A percentile compares a stretch with the other conserved stretches of the same genome.
Conservation (phyloP, 1,140 invertebrate genomes). For the Lepidurus arcticus region DNA sequence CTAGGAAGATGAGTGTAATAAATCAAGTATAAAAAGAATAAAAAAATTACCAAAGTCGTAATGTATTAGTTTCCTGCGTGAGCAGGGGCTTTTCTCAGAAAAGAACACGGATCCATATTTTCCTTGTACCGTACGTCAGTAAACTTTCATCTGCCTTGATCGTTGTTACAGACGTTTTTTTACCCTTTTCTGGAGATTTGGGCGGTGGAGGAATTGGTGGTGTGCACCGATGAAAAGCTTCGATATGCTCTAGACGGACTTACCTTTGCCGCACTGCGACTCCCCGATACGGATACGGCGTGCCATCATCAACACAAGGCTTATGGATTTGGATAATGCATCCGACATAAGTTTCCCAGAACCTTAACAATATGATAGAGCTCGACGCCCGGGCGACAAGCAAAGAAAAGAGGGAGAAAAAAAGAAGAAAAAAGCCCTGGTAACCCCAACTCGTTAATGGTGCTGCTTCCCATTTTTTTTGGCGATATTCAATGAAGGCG, state of each 20-base stretch:
- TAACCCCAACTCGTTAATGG: background rate
- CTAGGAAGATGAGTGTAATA: no score
- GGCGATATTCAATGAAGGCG: background rate
- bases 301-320: background rate
- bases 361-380: background rate
- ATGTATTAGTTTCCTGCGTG: background rate
- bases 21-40: no score
- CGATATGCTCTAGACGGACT: background rate
- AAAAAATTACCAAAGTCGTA: background rate
- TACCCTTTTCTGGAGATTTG: background rate
- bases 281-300: background rate
- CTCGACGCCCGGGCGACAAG: background rate
- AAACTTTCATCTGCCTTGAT: background rate
- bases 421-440: background rate
- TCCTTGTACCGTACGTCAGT: background rate
- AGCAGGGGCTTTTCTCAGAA: background rate
- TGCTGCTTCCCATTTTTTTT: background rate
- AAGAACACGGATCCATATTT: background rate
- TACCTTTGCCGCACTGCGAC: background rate
- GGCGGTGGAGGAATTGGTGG: background rate
- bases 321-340: conserved; percentile 3
- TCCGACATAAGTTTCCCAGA: background rate
- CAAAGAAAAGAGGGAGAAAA: background rate
- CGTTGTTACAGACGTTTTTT: background rate
- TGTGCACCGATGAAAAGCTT: background rate